Conservation (phyloP, 2,888 invertebrate genomes). For the Crepidodera aurea region DNA sequence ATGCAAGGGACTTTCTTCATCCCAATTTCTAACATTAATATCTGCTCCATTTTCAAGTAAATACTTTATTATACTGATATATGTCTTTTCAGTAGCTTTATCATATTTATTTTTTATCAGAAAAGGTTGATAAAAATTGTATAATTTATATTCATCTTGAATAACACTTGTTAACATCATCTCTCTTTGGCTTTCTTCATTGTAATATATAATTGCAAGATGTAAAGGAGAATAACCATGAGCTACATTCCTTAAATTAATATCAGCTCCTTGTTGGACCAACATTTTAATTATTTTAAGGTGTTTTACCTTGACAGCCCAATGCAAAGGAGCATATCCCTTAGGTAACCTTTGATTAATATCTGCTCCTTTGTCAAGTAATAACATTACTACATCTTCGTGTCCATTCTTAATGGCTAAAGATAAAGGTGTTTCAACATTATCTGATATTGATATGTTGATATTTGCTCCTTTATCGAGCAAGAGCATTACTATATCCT, state of each 20-base stretch:
- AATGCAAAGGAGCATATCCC: constrained; percentile 3
- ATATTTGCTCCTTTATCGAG: constrained; percentile 10
- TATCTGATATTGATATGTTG: constrained; percentile 4
- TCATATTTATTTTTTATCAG: background rate
- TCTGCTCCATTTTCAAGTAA: background rate
- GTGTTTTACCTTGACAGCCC: background rate
- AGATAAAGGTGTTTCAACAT: background rate
- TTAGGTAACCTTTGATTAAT: constrained; percentile 1
- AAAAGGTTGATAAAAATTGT: background rate
- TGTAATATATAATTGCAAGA: background rate
- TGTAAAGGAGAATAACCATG: constrained; percentile 9
- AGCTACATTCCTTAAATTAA: background rate
- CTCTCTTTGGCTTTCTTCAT: background rate
- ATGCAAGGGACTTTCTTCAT: constrained; percentile 7
- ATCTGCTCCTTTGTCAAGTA: constrained; percentile 1
- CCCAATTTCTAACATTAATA: constrained; percentile 6
- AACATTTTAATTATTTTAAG: background rate
- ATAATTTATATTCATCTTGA: background rate
- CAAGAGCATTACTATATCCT: background rate
- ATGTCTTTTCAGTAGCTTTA: background rate
- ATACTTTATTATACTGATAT: background rate
- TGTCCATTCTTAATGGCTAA: constrained; percentile 1
- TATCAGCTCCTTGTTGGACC: constrained; percentile 1
- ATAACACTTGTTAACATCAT: background rate
- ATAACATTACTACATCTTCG: background rate